phyloP scores from a whole-genome alignment of 1,140 invertebrate genomes.

The Neocloeon triangulifer region DNA sequence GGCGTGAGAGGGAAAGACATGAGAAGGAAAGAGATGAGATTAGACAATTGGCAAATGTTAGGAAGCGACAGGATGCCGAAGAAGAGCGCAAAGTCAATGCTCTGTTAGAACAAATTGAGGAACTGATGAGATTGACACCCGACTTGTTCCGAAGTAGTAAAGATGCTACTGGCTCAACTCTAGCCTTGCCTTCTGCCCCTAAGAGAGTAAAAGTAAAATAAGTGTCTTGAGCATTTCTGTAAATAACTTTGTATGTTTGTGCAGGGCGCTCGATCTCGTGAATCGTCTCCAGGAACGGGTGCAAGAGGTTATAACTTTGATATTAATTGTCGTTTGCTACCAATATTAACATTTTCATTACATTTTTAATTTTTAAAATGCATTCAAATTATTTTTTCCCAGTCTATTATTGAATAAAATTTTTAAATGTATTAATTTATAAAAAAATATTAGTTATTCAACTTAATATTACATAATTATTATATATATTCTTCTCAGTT shows the following conservation, averaged over 20 bases:
- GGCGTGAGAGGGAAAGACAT: constrained; percentile 62
- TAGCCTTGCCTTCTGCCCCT: background rate
- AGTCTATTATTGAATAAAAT: too few species aligned
- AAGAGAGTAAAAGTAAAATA: background rate
- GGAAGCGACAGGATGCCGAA: constrained; percentile 28
- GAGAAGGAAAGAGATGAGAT: constrained; percentile 58
- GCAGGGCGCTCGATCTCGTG: constrained; percentile 2
- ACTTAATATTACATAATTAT: too few species aligned
- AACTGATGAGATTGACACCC: constrained; percentile 45
- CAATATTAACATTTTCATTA: too few species aligned
- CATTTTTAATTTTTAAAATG: too few species aligned
- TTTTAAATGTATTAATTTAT: too few species aligned
- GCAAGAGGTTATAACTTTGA: too few species aligned
- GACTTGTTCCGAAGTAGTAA: constrained; percentile 20
- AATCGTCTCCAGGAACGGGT: too few species aligned
- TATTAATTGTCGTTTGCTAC: too few species aligned
- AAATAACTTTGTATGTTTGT: too few species aligned
- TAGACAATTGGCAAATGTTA: constrained; percentile 23
- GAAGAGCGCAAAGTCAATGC: constrained; percentile 39
- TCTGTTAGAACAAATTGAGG: constrained; percentile 54
- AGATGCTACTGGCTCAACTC: background rate
- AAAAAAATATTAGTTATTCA: too few species aligned
- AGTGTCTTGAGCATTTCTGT: background rate
- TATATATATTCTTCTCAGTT: too few species aligned
- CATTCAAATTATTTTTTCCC: too few species aligned